These are phyloP conservation scores for Drosophila pseudotalamancana DNA, from an alignment of 2,888 invertebrate genomes.

Conservation along the genomic window DNA sequence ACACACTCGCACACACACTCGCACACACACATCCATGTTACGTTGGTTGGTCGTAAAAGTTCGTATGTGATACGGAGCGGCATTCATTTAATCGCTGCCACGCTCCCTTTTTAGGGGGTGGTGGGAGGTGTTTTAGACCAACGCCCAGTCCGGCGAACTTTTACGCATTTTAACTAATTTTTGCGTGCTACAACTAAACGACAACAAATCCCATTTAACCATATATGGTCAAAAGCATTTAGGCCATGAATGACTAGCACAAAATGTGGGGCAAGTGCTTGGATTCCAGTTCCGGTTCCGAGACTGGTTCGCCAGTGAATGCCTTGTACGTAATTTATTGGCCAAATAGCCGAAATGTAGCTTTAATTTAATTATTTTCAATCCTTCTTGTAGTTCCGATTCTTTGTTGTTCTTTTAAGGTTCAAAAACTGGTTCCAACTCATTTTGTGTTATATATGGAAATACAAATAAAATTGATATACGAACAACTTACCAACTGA, in stretches of 20 bases:
- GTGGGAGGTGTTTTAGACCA: too few relatives aligned
- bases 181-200: conserved; percentile 64
- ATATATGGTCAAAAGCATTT: conserved; percentile 30
- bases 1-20: conserved; percentile 6
- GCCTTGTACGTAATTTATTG: too few relatives aligned
- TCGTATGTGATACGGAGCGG: conserved; percentile 32
- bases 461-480: too few relatives aligned
- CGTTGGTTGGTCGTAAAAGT: conserved; percentile 16
- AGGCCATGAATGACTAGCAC: conserved; percentile 7
- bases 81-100: conserved; percentile 50
- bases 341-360: too few relatives aligned
- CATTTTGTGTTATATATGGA: too few relatives aligned
- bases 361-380: too few relatives aligned
- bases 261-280: neutral
- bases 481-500: too few relatives aligned
- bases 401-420: too few relatives aligned
- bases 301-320: too few relatives aligned
- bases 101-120: conserved; percentile 21
- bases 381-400: too few relatives aligned
- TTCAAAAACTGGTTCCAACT: too few relatives aligned
- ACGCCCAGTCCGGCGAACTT: conserved; percentile 7
- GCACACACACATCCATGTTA: neutral
- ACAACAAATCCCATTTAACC: conserved; percentile 8
- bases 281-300: too few relatives aligned
- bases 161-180: conserved; percentile 45